Conservation (phyloP, 2,113 vertebrate genomes). For the Mixornis gularis region DNA sequence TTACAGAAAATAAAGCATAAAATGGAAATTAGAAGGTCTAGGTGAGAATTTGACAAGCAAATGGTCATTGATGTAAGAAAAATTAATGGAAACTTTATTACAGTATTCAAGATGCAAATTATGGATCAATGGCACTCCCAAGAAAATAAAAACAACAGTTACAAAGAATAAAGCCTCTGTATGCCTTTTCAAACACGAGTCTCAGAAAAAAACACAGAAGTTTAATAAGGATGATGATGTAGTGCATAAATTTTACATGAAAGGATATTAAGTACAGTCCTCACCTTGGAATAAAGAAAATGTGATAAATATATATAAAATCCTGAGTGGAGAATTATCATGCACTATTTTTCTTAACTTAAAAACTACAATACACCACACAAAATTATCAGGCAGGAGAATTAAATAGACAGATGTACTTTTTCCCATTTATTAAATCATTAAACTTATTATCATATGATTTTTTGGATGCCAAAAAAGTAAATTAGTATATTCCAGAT, state of each 20-base stretch:
- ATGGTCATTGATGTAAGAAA: not conserved
- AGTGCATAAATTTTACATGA: not conserved
- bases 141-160: not conserved
- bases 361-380: not conserved
- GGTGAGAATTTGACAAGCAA: constrained; percentile 37
- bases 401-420: not conserved
- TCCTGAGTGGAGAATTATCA: not conserved
- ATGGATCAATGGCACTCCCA: not conserved
- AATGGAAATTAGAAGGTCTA: constrained; percentile 11
- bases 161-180: not conserved
- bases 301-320: not conserved
- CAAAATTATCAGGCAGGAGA: not conserved
- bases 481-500: not conserved
- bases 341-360: not conserved
- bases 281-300: not conserved
- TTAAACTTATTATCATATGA: not conserved
- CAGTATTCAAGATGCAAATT: not conserved
- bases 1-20: not conserved
- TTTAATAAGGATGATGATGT: not conserved
- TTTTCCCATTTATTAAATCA: not conserved
- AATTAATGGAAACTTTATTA: not conserved
- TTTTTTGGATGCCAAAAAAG: not conserved
- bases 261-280: not conserved
- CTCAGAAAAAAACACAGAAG: not conserved
- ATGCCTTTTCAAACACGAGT: not conserved